phyloP scores from a whole-genome alignment of 2,888 invertebrate species.

The Sinotaia quadrata region DNA sequence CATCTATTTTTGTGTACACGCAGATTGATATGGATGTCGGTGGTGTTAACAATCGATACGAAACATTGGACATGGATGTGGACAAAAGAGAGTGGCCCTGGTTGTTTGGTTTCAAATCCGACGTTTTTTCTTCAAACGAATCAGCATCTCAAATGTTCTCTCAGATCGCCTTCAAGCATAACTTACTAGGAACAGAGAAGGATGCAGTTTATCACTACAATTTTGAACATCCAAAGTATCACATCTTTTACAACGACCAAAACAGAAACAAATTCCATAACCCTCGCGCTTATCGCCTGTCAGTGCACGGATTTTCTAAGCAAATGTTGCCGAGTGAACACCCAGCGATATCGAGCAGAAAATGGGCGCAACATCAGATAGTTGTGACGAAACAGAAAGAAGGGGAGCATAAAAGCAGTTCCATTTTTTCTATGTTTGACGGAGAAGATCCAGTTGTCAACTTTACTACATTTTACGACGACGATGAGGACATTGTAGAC shows the following conservation, averaged over 20 bases:
- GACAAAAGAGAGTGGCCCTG: constrained; percentile 41
- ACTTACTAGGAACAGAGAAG: constrained; percentile 44
- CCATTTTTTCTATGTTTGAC: constrained; percentile 52
- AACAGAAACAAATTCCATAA: constrained; percentile 46
- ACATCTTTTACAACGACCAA: constrained; percentile 43
- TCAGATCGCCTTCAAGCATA: constrained; percentile 43
- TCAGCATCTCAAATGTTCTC: constrained; percentile 21
- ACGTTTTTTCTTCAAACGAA: not conserved
- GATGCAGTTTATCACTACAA: constrained; percentile 53
- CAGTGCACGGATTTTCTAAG: constrained; percentile 41
- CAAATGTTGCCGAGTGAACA: constrained; percentile 43
- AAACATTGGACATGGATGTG: constrained; percentile 46
- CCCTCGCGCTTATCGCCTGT: constrained; percentile 46
- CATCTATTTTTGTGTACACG: not conserved
- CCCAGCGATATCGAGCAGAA: constrained; percentile 42
- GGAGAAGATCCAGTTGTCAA: constrained; percentile 48
- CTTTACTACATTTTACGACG: constrained; percentile 46
- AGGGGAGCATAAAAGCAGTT: constrained; percentile 49
- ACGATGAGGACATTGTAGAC: constrained; percentile 54
- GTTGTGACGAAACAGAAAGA: constrained; percentile 50
- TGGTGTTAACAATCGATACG: constrained; percentile 48
- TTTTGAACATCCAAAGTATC: constrained; percentile 58
- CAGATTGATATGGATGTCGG: constrained; percentile 48
- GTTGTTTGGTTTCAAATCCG: constrained; percentile 13
- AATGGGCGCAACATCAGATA: constrained; percentile 57